These are phyloP conservation scores for Tiliqua scincoides DNA, from an alignment of 2,113 vertebrate species.

Conservation along the genomic window DNA sequence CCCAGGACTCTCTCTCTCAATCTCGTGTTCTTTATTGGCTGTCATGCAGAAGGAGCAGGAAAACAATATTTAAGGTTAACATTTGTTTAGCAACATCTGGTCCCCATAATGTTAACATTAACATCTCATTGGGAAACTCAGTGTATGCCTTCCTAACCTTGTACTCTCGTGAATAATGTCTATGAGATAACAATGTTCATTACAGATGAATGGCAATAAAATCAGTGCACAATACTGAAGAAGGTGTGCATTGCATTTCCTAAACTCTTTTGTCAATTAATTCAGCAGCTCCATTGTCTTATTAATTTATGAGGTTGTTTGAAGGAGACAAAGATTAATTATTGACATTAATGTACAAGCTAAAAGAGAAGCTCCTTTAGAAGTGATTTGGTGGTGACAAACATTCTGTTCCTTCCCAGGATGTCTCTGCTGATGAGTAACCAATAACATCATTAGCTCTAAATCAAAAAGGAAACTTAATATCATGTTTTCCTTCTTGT, in stretches of 20 bases:
- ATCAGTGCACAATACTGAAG: neutral
- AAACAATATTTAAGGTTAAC: neutral
- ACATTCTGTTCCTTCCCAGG: neutral
- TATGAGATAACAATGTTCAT: constrained; percentile 7
- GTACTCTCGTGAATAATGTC: neutral
- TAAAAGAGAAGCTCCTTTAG: neutral
- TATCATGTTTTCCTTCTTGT: neutral
- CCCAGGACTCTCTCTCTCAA: neutral
- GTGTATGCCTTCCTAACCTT: neutral
- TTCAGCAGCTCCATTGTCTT: neutral
- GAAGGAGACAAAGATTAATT: neutral
- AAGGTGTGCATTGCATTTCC: neutral
- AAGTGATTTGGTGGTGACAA: neutral
- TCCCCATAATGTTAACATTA: constrained; percentile 20
- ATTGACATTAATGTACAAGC: neutral
- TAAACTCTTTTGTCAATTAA: constrained; percentile 3
- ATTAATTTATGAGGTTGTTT: neutral
- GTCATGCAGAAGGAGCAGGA: neutral
- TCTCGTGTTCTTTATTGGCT: neutral
- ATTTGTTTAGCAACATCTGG: neutral
- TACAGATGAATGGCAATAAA: neutral
- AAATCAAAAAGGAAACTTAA: neutral
- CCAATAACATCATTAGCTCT: neutral
- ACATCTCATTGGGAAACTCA: neutral
- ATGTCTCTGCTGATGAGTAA: neutral